Percentiles rank a stretch among this genome's conserved stretches.
Evolutionary conservation across 2,797 vertebrate species (phyloP).

Genomic region (Crocodylus rhombifer): DNA sequence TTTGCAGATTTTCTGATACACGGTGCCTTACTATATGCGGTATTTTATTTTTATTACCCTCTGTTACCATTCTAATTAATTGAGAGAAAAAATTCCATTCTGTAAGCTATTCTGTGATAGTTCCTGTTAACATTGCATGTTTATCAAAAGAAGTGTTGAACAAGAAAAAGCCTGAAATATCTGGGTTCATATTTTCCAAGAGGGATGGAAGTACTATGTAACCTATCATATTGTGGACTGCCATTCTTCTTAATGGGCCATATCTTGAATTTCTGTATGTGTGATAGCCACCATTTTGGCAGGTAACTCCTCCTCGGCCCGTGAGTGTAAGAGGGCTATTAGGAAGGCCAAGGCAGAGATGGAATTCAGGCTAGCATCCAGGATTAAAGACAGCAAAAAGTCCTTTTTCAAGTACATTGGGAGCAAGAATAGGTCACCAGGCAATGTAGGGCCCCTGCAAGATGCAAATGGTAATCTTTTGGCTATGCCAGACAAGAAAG

Average conservation of each 20-base stretch:
- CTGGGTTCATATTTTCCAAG: neutral
- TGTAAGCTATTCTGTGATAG: neutral
- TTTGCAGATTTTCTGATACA: neutral
- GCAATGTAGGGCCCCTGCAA: too few species aligned
- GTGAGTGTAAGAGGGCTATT: too few species aligned
- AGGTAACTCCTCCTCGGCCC: neutral
- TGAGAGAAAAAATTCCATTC: neutral
- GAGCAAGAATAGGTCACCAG: too few species aligned
- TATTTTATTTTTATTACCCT: neutral
- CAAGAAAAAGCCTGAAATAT: neutral
- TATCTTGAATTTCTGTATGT: neutral
- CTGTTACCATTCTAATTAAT: neutral
- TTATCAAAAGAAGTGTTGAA: neutral
- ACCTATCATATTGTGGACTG: accelerated
- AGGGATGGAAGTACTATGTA: neutral
- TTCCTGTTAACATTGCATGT: accelerated
- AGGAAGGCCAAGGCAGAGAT: too few species aligned
- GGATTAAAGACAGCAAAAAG: too few species aligned
- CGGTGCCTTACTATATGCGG: neutral
- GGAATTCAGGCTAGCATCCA: too few species aligned
- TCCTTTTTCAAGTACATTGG: too few species aligned
- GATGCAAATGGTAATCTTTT: too few species aligned
- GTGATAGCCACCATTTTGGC: neutral
- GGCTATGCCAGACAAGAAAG: too few species aligned
- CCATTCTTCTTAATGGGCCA: neutral